phyloP scores from a whole-genome alignment of 2,888 invertebrate genomes.

The Tanypteryx hageni region DNA sequence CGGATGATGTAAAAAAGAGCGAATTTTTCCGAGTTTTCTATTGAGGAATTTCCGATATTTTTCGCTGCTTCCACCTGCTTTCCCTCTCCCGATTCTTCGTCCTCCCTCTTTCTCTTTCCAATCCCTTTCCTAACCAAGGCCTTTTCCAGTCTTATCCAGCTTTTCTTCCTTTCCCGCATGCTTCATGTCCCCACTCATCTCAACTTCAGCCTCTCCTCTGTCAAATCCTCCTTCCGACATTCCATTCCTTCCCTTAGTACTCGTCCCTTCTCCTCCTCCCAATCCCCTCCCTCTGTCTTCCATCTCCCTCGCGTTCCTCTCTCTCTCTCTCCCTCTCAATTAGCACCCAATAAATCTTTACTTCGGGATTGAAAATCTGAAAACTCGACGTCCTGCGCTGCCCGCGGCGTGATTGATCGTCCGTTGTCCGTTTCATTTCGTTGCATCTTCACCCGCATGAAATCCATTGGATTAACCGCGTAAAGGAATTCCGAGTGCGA shows the following conservation, averaged over 20 bases:
- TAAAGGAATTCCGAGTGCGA: conserved; percentile 6
- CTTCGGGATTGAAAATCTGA: conserved; percentile 10
- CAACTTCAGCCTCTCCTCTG: too few relatives aligned
- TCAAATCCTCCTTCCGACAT: background rate
- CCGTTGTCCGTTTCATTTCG: background rate
- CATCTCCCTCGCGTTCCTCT: background rate
- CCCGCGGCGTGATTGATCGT: conserved; percentile 24
- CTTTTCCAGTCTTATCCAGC: too few relatives aligned
- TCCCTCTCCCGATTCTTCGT: background rate
- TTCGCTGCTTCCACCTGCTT: too few relatives aligned
- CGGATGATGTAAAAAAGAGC: too few relatives aligned
- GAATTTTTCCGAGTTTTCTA: too few relatives aligned
- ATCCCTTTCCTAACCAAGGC: background rate
- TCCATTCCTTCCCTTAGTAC: background rate
- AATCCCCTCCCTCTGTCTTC: background rate
- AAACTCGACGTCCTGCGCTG: conserved; percentile 24
- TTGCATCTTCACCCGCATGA: background rate
- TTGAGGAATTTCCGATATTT: too few relatives aligned
- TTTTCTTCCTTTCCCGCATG: too few relatives aligned
- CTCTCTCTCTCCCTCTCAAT: background rate
- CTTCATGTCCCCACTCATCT: too few relatives aligned
- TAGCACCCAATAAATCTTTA: conserved; percentile 35
- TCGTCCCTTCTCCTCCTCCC: background rate
- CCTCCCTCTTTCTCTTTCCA: background rate
- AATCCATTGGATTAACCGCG: background rate